phyloP scores from a whole-genome alignment of 2,888 invertebrate species.

The Cephus spinipes region DNA sequence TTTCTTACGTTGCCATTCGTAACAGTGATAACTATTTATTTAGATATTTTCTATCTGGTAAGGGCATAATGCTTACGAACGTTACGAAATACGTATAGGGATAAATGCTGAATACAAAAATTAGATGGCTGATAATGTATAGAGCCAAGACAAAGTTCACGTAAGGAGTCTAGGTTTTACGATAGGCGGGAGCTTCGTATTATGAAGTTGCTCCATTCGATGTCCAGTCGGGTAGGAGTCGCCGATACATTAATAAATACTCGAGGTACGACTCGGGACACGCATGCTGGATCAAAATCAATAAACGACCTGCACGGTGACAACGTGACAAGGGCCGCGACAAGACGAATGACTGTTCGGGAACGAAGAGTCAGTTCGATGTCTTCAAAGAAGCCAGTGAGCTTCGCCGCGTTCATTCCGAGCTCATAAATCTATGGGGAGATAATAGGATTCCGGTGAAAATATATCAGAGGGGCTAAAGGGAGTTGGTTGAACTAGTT shows the following conservation, averaged over 20 bases:
- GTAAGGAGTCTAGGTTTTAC: not conserved
- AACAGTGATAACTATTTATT: not conserved
- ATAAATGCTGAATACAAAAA: not conserved
- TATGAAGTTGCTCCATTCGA: not conserved
- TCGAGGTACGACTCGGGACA: not conserved
- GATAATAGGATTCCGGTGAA: not conserved
- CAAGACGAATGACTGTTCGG: not conserved
- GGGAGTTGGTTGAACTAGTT: not conserved
- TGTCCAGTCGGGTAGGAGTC: not conserved
- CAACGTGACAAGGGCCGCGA: not conserved
- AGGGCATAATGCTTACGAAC: not conserved
- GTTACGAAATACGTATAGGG: not conserved
- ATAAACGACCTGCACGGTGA: not conserved
- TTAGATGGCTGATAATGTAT: not conserved
- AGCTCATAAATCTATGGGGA: not conserved
- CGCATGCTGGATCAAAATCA: not conserved
- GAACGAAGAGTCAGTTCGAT: not conserved
- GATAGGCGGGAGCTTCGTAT: not conserved
- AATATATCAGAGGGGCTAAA: not conserved
- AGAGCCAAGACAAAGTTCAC: not conserved
- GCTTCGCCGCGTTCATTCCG: not conserved
- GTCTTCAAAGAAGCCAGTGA: not conserved
- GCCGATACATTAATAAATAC: not conserved
- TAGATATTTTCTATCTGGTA: not conserved
- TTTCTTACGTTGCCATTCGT: not conserved